phyloP scores from a whole-genome alignment of 2,797 vertebrate genomes.

The Thalassophryne amazonica region DNA sequence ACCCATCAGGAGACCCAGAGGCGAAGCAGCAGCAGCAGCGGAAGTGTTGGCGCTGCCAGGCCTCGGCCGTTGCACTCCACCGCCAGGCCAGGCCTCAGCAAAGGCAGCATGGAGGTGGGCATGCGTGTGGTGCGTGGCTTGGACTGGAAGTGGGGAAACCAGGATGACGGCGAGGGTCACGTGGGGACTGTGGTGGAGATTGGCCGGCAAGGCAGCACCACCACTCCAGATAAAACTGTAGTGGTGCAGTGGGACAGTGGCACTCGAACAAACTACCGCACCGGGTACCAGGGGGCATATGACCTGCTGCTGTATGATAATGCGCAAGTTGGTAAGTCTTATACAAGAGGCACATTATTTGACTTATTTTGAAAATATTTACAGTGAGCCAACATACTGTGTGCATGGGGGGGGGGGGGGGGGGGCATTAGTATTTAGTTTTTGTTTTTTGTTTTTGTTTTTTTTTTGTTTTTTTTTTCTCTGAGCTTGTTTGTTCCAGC shows the following conservation, averaged over 20 bases:
- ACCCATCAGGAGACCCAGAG: conserved; percentile 44
- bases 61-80: conserved; percentile 47
- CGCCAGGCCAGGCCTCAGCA: conserved; percentile 40
- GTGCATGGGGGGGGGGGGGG: no score
- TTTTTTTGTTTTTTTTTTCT: no score
- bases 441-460: no score
- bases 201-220: conserved; percentile 93
- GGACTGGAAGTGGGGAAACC: conserved; percentile 98
- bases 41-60: conserved; percentile 50
- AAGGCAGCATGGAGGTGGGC: conserved; percentile 94
- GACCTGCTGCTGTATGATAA: conserved; percentile 97
- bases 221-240: conserved; percentile 94
- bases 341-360: no score
- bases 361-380: no score
- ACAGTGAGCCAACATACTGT: no score
- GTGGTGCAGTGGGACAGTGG: conserved; percentile 99
- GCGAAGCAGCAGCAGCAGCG: conserved; percentile 45
- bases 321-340: conserved; percentile 94
- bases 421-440: no score
- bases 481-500: no score
- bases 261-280: conserved; percentile 95
- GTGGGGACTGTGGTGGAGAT: conserved; percentile 97
- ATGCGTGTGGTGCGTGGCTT: conserved; percentile 95
- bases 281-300: conserved; percentile 92
- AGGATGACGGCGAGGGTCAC: conserved; percentile 93